Base-by-base conservation (phyloP, 2,888 invertebrate species). In the Neuroscelio doddi region DNA sequence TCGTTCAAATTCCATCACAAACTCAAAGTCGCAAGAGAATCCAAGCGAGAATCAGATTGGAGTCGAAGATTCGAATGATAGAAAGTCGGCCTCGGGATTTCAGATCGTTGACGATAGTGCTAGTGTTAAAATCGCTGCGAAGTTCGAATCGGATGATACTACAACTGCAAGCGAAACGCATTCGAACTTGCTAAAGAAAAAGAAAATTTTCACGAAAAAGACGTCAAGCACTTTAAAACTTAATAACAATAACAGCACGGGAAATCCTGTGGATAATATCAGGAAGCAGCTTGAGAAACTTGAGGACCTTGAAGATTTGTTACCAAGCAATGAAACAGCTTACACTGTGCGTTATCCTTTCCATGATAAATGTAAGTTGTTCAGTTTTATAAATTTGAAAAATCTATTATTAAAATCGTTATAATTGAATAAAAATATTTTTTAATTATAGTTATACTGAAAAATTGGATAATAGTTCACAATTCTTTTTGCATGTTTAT, bases 281-380 rank as follows among this genome's bases (percentile, higher is more conserved):
- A 87, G 93, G 0, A 90, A 92, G 75, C 94, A 94, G 80, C 83
- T 94, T 53, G 90, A 93, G 69, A 93, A 93, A 77, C 85, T 94
- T 21, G 94, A 94, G 75, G 93, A 93, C 77, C 85, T 94, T 32
- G 94, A 93, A 77, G 94, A 94, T 77, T 92, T 93, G 82, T 91
- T 94, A 74, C 92, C 92, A 0, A 89, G 89, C 29, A 93, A 92
- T 76, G 92, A 93, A 39, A 79, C 77, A 29, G 88, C 91, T 0
- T 93, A 93, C 78, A 93, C 93, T 73, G 85, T 94, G 64, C 87
- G 93, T 39, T 94, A 94, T 83, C 94, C 94, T 1, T 94, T 94
- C 78, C 89, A 90, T 68, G 93, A 93, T 80, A 88, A 91, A 77
- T 89, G 90, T 90, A 70, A 75, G 69, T 74, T 26, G 5, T 3